Evolutionary conservation across 2,888 invertebrate species (phyloP).

Genomic region (Thelaira solivaga): DNA sequence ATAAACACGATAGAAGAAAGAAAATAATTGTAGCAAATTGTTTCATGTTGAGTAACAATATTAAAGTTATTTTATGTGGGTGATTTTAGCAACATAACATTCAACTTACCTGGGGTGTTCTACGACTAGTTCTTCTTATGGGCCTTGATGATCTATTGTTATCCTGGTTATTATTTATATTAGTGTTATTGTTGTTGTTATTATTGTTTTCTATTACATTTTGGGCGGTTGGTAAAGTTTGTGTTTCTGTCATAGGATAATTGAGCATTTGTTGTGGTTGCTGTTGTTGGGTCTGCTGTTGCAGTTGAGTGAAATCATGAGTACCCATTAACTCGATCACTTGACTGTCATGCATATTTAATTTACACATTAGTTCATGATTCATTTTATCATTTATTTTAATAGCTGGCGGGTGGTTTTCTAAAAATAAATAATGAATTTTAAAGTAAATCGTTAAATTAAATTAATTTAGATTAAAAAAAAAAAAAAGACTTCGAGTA

Average conservation of each 20-base stretch:
- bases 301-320: slow-evolving; percentile 71
- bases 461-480: too few species aligned
- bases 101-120: slow-evolving; percentile 72
- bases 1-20: neutral
- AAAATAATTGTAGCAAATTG: neutral
- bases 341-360: slow-evolving; percentile 69
- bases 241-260: slow-evolving; percentile 51
- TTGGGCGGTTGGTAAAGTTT: slow-evolving; percentile 65
- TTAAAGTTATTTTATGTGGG: too few species aligned
- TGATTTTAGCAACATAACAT: too few species aligned
- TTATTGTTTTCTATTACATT: slow-evolving; percentile 69
- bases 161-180: slow-evolving; percentile 59
- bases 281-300: slow-evolving; percentile 59
- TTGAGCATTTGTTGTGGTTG: slow-evolving; percentile 65
- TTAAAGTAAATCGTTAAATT: too few species aligned
- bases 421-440: slow-evolving; percentile 38
- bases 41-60: neutral
- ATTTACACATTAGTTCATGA: slow-evolving; percentile 61
- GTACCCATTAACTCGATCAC: slow-evolving; percentile 70
- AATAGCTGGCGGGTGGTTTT: slow-evolving; percentile 48
- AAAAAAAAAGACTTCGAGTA: too few species aligned
- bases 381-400: slow-evolving; percentile 48
- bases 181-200: slow-evolving; percentile 64
- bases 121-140: slow-evolving; percentile 72
- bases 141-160: slow-evolving; percentile 71